Evolutionary conservation across 2,888 invertebrate species (phyloP).

Genomic region (Hirtodrosophila duncani): DNA sequence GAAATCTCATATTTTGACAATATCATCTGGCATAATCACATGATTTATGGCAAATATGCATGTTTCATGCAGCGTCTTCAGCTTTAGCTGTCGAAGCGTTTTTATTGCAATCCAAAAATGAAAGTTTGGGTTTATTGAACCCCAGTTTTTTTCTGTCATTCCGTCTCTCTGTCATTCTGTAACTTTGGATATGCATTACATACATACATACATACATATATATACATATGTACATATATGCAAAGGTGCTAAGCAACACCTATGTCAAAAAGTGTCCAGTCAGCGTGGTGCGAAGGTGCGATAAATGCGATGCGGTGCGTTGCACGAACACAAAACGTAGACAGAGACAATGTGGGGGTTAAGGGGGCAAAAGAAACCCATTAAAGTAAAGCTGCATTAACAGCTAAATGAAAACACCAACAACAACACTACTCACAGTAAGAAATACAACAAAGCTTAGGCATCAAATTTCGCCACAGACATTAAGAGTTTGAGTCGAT

Average conservation of each 20-base stretch:
- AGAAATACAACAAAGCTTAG: conserved; percentile 38
- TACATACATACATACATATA: no score
- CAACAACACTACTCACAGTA: conserved; percentile 12
- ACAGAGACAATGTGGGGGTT: conserved; percentile 31
- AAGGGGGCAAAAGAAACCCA: conserved; percentile 47
- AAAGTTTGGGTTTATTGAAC: no score
- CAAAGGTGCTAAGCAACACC: conserved; percentile 44
- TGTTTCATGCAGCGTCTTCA: no score
- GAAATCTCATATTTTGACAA: no score
- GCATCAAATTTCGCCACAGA: conserved; percentile 52
- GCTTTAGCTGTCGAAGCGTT: no score
- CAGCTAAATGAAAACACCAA: conserved; percentile 46
- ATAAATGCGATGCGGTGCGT: no score
- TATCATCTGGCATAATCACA: no score
- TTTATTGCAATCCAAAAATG: no score
- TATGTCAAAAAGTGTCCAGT: conserved; percentile 41
- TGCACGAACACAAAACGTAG: conserved; percentile 1
- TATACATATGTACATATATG: conserved; percentile 18
- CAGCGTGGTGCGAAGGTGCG: conserved; percentile 41
- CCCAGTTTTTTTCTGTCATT: no score
- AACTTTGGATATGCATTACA: no score
- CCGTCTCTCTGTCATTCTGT: not conserved
- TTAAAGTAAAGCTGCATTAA: conserved; percentile 64
- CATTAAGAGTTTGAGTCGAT: conserved; percentile 7
- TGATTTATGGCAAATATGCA: no score